phyloP scores from a whole-genome alignment of 2,113 vertebrate genomes.

The Melanerpes aurifrons region DNA sequence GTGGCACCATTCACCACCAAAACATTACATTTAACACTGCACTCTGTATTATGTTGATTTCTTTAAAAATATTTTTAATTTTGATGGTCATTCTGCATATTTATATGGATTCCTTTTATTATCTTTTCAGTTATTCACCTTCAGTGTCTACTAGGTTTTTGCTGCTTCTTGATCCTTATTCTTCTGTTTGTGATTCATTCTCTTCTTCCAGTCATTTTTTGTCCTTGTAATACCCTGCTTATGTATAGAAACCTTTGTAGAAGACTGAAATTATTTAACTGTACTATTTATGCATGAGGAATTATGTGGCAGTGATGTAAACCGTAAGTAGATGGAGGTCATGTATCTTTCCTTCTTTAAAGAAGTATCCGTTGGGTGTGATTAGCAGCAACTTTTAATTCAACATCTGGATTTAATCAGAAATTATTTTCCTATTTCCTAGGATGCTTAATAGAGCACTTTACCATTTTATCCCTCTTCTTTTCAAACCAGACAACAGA shows the following conservation, averaged over 20 bases:
- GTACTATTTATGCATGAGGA: background rate
- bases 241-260: slow-evolving; percentile 48
- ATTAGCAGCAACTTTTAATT: slow-evolving; percentile 66
- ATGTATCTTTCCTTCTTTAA: slow-evolving; percentile 38
- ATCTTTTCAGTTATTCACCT: background rate
- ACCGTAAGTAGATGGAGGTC: slow-evolving; percentile 8
- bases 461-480: slow-evolving; percentile 58
- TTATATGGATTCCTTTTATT: slow-evolving; percentile 13
- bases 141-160: background rate
- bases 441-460: slow-evolving; percentile 62
- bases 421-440: slow-evolving; percentile 70
- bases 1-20: too few species aligned
- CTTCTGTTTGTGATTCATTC: slow-evolving; percentile 48
- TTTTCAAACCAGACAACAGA: slow-evolving; percentile 32
- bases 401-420: slow-evolving; percentile 75
- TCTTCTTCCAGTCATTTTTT: background rate
- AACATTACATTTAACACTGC: background rate
- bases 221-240: slow-evolving; percentile 21
- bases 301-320: slow-evolving; percentile 3
- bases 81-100: background rate
- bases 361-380: slow-evolving; percentile 31
- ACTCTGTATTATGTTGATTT: background rate
- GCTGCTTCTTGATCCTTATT: background rate
- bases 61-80: background rate
- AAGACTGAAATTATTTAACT: slow-evolving; percentile 37